Conservation (phyloP, 2,888 invertebrate genomes). For the Agriotes lineatus region DNA sequence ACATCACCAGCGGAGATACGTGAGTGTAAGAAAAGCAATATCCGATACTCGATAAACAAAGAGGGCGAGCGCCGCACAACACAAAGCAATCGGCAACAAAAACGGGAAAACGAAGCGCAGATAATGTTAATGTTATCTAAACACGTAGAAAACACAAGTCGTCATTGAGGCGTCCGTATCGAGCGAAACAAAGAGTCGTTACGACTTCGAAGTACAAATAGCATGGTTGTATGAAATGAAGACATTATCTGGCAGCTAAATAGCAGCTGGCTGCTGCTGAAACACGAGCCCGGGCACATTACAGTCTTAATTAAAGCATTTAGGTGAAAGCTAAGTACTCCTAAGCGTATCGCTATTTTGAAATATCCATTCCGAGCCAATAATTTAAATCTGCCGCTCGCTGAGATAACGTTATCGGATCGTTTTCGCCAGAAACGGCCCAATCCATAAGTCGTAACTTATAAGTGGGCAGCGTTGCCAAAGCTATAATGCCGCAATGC, state of each 20-base stretch:
- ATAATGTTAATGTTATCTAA: slow-evolving; percentile 28
- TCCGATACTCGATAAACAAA: slow-evolving; percentile 8
- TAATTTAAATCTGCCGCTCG: slow-evolving; percentile 12
- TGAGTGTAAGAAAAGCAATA: background rate
- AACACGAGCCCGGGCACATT: slow-evolving; percentile 39
- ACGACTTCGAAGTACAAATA: slow-evolving; percentile 40
- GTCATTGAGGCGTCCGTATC: slow-evolving; percentile 13
- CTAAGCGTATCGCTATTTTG: slow-evolving; percentile 20
- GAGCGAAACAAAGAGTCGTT: slow-evolving; percentile 41
- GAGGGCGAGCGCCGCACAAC: background rate
- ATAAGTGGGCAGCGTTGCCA: background rate
- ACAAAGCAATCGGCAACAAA: slow-evolving; percentile 18
- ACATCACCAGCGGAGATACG: too few relatives aligned
- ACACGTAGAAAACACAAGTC: slow-evolving; percentile 24
- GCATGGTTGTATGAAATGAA: slow-evolving; percentile 37
- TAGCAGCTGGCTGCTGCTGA: slow-evolving; percentile 36
- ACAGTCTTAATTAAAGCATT: slow-evolving; percentile 46
- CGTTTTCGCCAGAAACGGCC: background rate
- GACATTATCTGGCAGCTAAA: slow-evolving; percentile 45
- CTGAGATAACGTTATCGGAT: slow-evolving; percentile 3
- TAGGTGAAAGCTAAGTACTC: slow-evolving; percentile 30
- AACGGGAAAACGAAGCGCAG: slow-evolving; percentile 11
- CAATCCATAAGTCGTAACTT: slow-evolving; percentile 20
- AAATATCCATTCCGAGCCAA: slow-evolving; percentile 18
- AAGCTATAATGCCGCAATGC: too few relatives aligned